These are phyloP conservation scores for Macrophya alboannulata DNA, from an alignment of 2,888 invertebrate species.

Conservation along the genomic window DNA sequence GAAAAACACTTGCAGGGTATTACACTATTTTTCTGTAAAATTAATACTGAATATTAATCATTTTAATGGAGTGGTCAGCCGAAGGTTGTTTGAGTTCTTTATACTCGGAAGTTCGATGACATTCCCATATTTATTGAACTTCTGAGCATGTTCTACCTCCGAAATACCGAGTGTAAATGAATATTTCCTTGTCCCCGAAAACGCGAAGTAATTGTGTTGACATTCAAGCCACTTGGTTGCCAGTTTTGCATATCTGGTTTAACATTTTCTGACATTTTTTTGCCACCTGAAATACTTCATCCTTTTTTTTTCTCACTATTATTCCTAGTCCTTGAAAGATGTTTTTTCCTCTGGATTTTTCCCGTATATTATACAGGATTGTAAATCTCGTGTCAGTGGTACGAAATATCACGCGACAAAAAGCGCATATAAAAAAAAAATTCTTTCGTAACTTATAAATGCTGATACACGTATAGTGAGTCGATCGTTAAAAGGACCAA, in stretches of 20 bases:
- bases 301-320: not conserved
- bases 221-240: not conserved
- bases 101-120: constrained; percentile 40
- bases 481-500: constrained; percentile 29
- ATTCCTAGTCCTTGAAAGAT: not conserved
- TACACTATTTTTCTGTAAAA: not conserved
- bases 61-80: not conserved
- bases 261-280: constrained; percentile 5
- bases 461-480: constrained; percentile 1
- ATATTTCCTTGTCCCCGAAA: constrained; percentile 6
- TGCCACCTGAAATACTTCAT: not conserved
- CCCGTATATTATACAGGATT: not conserved
- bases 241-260: constrained; percentile 8
- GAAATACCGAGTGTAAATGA: not conserved
- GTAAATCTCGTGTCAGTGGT: not conserved
- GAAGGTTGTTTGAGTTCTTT: constrained; percentile 27
- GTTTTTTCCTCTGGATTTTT: not conserved
- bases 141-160: not conserved
- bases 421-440: not conserved
- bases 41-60: constrained; percentile 10
- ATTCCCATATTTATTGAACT: constrained; percentile 20
- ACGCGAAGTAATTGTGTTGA: not conserved
- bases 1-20: not conserved
- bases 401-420: not conserved
- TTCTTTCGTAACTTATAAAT: not conserved